A percentile compares a stretch with the other conserved stretches of the same genome.
Conservation (phyloP, 1,140 invertebrate species). For the Sitobion miscanthi region DNA sequence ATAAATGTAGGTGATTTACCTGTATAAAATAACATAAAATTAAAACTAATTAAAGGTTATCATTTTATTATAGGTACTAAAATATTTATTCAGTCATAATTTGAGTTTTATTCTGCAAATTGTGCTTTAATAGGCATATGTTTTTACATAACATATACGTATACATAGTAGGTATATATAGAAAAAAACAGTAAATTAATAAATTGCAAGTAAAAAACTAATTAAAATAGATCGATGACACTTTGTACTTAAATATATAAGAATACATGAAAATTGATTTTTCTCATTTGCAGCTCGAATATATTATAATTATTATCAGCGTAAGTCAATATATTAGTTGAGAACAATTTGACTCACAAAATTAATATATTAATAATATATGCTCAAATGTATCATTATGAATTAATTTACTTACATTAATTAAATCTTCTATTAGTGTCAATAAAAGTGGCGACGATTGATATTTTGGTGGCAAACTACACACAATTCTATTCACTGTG, state of each 20-base stretch:
- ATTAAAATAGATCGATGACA: neutral
- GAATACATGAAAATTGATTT: neutral
- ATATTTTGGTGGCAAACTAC: neutral
- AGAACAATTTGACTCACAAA: neutral
- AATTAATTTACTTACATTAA: neutral
- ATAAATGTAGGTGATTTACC: neutral
- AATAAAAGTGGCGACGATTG: neutral
- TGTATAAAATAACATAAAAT: neutral
- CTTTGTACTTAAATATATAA: neutral
- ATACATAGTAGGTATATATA: too few species aligned
- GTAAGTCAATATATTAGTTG: neutral
- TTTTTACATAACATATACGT: neutral
- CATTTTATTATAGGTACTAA: neutral
- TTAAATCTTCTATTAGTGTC: neutral
- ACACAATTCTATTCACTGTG: neutral
- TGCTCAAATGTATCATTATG: neutral
- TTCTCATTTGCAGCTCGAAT: neutral
- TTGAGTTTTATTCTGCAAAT: neutral
- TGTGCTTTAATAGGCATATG: neutral
- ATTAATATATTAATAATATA: neutral
- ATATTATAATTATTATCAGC: neutral
- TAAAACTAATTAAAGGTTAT: neutral
- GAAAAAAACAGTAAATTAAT: too few species aligned
- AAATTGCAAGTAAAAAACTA: neutral
- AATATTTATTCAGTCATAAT: neutral